Conservation (phyloP, 1,140 invertebrate species). For the Drosophila serrata region DNA sequence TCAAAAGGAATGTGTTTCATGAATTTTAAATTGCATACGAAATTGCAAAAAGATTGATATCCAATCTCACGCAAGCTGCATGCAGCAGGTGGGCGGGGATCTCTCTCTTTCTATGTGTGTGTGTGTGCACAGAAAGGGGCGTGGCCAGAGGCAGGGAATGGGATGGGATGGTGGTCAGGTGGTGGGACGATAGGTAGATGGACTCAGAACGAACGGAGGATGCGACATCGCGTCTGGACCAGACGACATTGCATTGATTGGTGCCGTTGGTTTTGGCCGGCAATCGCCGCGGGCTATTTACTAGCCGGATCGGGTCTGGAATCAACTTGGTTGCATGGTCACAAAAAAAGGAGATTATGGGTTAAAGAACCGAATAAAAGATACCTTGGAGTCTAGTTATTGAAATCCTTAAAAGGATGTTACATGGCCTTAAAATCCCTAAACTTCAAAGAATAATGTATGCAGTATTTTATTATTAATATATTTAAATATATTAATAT, state of each 20-base stretch:
- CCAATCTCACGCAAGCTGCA: constrained; percentile 82
- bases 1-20: constrained; percentile 84
- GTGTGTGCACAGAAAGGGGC: constrained; percentile 4
- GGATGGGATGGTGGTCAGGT: constrained; percentile 18
- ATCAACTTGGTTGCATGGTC: constrained; percentile 22
- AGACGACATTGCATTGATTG: constrained; percentile 73
- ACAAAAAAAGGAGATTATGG: not conserved
- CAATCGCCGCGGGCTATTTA: constrained; percentile 61
- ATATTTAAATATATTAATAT: not conserved
- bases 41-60: constrained; percentile 85
- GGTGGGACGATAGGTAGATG: constrained; percentile 4
- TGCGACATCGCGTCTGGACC: constrained; percentile 55
- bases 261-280: constrained; percentile 65
- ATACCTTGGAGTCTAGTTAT: not conserved
- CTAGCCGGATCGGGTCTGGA: constrained; percentile 35
- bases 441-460: not conserved
- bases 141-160: constrained; percentile 14
- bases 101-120: constrained; percentile 3
- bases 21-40: constrained; percentile 84
- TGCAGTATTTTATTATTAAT: not conserved
- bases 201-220: constrained; percentile 20
- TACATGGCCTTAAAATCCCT: not conserved
- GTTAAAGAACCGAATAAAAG: not conserved
- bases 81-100: constrained; percentile 68
- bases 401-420: too few relatives aligned